These are phyloP conservation scores for Aphaenogaster floridana DNA, from an alignment of 1,140 invertebrate genomes.

Conservation along the genomic window DNA sequence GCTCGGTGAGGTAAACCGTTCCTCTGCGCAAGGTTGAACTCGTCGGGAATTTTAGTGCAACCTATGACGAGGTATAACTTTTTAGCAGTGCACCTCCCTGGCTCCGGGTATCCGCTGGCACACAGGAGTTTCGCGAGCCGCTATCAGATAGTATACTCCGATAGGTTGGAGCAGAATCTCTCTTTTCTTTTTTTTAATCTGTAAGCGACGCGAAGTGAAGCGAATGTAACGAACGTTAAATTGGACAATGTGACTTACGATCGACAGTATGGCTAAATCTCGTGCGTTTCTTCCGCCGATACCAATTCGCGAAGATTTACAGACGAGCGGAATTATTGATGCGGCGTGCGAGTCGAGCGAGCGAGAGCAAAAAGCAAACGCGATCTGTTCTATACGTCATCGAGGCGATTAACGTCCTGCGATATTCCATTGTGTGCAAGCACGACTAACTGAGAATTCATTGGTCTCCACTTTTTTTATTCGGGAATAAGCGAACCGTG, in stretches of 20 bases:
- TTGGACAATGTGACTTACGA: slow-evolving; percentile 58
- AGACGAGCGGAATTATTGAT: slow-evolving; percentile 51
- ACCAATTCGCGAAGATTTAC: slow-evolving; percentile 56
- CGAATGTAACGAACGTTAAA: slow-evolving; percentile 54
- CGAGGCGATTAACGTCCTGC: slow-evolving; percentile 54
- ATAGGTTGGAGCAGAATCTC: neutral
- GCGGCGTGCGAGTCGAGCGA: slow-evolving; percentile 23
- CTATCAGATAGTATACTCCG: slow-evolving; percentile 45
- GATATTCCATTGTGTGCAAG: slow-evolving; percentile 37
- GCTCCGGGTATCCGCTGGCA: slow-evolving; percentile 37
- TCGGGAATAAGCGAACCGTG: slow-evolving; percentile 44
- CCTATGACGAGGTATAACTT: slow-evolving; percentile 62
- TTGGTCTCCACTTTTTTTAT: slow-evolving; percentile 15
- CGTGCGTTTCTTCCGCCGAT: slow-evolving; percentile 47
- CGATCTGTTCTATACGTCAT: slow-evolving; percentile 54
- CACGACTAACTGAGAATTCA: slow-evolving; percentile 47
- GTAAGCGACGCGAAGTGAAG: neutral
- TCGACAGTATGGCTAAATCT: slow-evolving; percentile 27
- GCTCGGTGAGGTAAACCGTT: slow-evolving; percentile 51
- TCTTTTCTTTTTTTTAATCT: neutral
- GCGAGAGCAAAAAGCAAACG: slow-evolving; percentile 48
- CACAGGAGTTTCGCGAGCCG: slow-evolving; percentile 35
- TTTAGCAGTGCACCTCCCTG: slow-evolving; percentile 25
- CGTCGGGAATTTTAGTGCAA: slow-evolving; percentile 54
- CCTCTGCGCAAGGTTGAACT: slow-evolving; percentile 59